Percentiles rank a stretch among this genome's conserved stretches.
phyloP scores from a whole-genome alignment of 37 sponge, comb jelly and placozoan genomes.

The Aphrocallistes beatrix region DNA sequence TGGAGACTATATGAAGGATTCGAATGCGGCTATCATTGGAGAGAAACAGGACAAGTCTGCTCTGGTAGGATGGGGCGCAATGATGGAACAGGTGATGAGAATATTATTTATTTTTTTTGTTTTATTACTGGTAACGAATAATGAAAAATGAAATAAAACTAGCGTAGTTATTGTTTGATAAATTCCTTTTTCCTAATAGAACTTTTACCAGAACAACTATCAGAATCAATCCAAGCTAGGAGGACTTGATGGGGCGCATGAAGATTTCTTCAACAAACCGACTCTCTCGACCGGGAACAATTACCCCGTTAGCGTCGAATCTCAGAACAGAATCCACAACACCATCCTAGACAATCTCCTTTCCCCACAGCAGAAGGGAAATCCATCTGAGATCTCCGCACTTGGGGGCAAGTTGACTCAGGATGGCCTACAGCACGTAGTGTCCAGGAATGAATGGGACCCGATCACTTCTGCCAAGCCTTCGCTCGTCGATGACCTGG shows the following conservation, averaged over 20 bases:
- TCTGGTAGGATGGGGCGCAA: background rate
- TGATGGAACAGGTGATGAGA: background rate
- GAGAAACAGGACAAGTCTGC: background rate
- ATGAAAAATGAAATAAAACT: background rate
- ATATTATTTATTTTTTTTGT: background rate
- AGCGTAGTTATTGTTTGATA: background rate
- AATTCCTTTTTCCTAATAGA: background rate
- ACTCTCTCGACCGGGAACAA: background rate
- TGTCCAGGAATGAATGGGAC: constrained; percentile 1
- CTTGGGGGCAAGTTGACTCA: background rate
- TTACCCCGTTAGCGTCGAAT: background rate
- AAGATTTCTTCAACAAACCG: background rate
- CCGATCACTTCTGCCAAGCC: constrained; percentile 7
- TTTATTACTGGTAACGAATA: background rate
- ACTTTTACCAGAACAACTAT: background rate
- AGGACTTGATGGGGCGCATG: background rate
- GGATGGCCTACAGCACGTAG: background rate
- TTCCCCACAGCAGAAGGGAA: background rate
- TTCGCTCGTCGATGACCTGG: background rate
- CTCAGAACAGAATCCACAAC: background rate
- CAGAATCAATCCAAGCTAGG: no score
- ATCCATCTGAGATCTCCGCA: background rate
- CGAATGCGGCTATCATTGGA: background rate
- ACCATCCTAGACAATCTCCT: background rate
- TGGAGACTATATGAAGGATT: background rate